Percentiles rank a stretch among this genome's conserved stretches.
Conservation (phyloP, 1,140 invertebrate genomes). For the Listronotus oregonensis region DNA sequence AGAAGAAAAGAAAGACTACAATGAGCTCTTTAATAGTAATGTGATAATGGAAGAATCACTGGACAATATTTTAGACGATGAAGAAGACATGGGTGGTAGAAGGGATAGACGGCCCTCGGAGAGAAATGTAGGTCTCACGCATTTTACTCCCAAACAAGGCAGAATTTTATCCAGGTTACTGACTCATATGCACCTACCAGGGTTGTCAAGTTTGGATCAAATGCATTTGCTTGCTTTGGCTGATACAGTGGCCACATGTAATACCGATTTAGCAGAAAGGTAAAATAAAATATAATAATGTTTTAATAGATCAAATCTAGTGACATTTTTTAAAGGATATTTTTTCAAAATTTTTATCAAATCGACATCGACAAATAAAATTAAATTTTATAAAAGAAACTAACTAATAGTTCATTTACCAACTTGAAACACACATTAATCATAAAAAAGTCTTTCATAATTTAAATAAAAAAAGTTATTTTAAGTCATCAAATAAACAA, state of each 20-base stretch:
- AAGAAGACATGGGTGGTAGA: conserved; percentile 66
- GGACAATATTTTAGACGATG: conserved; percentile 76
- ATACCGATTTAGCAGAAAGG: conserved; percentile 83
- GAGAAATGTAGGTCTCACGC: conserved; percentile 62
- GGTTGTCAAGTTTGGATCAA: conserved; percentile 95
- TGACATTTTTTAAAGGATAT: too few species aligned
- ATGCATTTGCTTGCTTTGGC: conserved; percentile 98
- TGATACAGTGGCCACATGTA: conserved; percentile 94
- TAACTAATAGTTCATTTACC: too few species aligned
- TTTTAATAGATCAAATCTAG: too few species aligned
- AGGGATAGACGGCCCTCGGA: conserved; percentile 62
- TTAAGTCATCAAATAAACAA: too few species aligned
- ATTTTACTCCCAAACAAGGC: conserved; percentile 83
- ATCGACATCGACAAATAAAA: too few species aligned
- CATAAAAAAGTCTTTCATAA: too few species aligned
- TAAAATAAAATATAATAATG: conserved; percentile 6
- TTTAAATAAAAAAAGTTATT: too few species aligned
- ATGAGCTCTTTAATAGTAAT: conserved; percentile 82
- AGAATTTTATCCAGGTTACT: conserved; percentile 83
- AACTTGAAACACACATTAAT: too few species aligned
- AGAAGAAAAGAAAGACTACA: conserved; percentile 71
- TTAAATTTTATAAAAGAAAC: too few species aligned
- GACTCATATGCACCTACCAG: conserved; percentile 95
- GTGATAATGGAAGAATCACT: conserved; percentile 78
- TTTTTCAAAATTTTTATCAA: too few species aligned